Conservation (phyloP, 1,140 invertebrate species). For the Orius insidiosus region DNA sequence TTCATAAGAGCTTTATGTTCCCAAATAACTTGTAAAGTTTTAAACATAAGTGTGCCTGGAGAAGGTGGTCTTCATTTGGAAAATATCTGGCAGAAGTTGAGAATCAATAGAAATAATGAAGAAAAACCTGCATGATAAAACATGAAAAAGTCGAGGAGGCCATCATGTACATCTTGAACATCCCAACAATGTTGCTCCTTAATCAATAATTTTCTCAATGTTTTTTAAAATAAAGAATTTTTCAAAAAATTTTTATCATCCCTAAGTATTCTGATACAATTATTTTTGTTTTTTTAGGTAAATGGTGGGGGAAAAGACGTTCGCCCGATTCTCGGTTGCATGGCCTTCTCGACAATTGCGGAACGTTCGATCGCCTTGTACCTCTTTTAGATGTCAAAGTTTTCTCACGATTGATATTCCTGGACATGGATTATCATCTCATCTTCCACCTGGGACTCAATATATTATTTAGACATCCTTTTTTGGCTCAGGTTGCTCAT, state of each 20-base stretch:
- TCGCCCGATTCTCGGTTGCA: conserved; percentile 63
- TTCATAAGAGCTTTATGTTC: too few species aligned
- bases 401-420: conserved; percentile 55
- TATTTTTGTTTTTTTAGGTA: conserved; percentile 39
- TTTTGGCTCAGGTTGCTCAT: conserved; percentile 27
- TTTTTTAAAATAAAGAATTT: too few species aligned
- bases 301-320: conserved; percentile 55
- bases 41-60: too few species aligned
- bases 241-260: too few species aligned
- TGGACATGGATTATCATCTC: conserved; percentile 65
- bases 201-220: conserved; percentile 42
- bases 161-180: conserved; percentile 70
- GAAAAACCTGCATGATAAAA: too few species aligned
- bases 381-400: conserved; percentile 44
- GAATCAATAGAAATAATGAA: too few species aligned
- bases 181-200: conserved; percentile 45
- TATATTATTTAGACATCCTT: conserved; percentile 28
- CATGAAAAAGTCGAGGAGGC: conserved; percentile 43
- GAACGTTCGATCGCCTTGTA: conserved; percentile 63
- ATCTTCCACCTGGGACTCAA: conserved; percentile 46
- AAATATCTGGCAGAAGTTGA: too few species aligned
- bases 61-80: too few species aligned
- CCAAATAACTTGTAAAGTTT: too few species aligned
- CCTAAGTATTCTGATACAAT: too few species aligned
- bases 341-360: conserved; percentile 76